A percentile compares a stretch with the other conserved stretches of the same genome.
phyloP scores from a whole-genome alignment of 2,888 invertebrate genomes.

The Parasteatoda lunata region DNA sequence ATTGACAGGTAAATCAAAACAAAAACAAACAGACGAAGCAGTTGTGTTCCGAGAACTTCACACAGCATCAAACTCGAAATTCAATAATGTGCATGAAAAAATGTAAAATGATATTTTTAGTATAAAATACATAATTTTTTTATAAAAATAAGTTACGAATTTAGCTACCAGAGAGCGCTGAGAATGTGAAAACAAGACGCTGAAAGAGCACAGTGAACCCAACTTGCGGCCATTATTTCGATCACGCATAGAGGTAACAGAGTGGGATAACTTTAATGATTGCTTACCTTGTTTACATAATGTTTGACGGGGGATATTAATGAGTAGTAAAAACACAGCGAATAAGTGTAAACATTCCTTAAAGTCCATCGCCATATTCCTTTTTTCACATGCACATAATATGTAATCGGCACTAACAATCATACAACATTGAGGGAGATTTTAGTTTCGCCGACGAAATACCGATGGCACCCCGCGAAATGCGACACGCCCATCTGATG shows the following conservation, averaged over 20 bases:
- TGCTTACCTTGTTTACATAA: slow-evolving; percentile 60
- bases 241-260: neutral
- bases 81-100: too few relatives aligned
- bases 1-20: too few relatives aligned
- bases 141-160: neutral
- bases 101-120: too few relatives aligned
- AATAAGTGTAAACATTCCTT: slow-evolving; percentile 59
- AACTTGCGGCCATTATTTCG: slow-evolving; percentile 55
- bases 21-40: too few relatives aligned
- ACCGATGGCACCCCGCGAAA: slow-evolving; percentile 45
- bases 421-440: slow-evolving; percentile 41
- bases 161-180: slow-evolving; percentile 52
- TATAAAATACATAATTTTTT: neutral
- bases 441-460: slow-evolving; percentile 23
- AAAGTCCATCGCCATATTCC: slow-evolving; percentile 64
- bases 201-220: slow-evolving; percentile 60
- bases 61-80: too few relatives aligned
- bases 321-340: slow-evolving; percentile 30
- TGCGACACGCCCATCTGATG: slow-evolving; percentile 57
- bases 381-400: slow-evolving; percentile 8
- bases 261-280: too few relatives aligned
- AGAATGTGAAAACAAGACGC: slow-evolving; percentile 47
- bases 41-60: too few relatives aligned
- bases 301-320: slow-evolving; percentile 16
- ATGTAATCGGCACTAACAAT: slow-evolving; percentile 42